Base-by-base conservation (phyloP, 2,888 invertebrate genomes). In the Erpobdella octoculata region DNA sequence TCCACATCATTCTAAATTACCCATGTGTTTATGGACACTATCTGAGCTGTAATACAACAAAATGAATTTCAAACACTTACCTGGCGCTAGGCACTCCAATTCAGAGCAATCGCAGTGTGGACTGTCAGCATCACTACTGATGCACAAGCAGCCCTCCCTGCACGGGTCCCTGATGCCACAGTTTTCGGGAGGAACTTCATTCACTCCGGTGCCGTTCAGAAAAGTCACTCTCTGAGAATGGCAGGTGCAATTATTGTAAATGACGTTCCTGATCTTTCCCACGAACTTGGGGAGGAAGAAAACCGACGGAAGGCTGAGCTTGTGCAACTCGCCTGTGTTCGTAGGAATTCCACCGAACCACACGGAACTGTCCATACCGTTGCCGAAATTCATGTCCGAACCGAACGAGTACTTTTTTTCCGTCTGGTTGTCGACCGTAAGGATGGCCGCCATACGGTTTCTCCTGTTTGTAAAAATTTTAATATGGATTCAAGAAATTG, bases 401-500 rank as follows among this genome's bases (percentile, higher is more conserved):
- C 81, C 81, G 70, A 78, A 77, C 1, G 80, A 76, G 25, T 78
- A 74, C 41, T 75, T 76, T 41, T 77, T 78, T 28, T 75, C 74
- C 18, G 78, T 74, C 4, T 71, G 59, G 15, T 75, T 75, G 73
- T 82, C 82, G 28, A 82, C 79, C 28, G 74, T 72, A 36, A 82
- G 74, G 31, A 75, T 78, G 18, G 80, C 80, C 75, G 79, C 79
- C 78, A 80, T 79, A 28, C 81, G 76, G 71, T 81, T 80, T 1
- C 93, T 86, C 62, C 75, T 75, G 76, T 91, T 88, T 21, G n/a
- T 6, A 1, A 25, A n/a, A 28, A 3, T 28, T 6, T 5, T 48
- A 18, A n/a, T 65, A 37, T 15, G 9, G 6, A 36, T 37, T n/a
- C 25, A 4, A 59, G 12, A 59, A 18, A 59, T 9, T 9, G 9